Base-by-base conservation (phyloP, 2,888 invertebrate genomes). In the Leptura quadrifasciata region DNA sequence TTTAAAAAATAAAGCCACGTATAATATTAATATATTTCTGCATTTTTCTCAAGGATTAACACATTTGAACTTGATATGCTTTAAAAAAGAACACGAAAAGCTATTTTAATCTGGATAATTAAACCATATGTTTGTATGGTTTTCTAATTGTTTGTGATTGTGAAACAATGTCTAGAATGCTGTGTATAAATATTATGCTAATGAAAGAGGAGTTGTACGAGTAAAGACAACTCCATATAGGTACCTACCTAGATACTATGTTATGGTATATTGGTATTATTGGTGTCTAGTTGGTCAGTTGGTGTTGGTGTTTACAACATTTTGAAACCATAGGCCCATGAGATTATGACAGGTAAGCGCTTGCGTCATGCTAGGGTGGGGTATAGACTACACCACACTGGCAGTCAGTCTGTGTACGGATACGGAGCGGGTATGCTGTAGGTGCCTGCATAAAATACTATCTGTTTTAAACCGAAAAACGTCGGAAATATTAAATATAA, bases 281-380 rank as follows among this genome's bases (percentile, higher is more conserved):
- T 69, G 54, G 15, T 57, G 27, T 58, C 35, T 47, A n/a, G 70
- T 58, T 57, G n/a, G n/a, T n/a, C n/a, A n/a, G n/a, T n/a, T n/a
- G n/a, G n/a, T n/a, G n/a, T n/a, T n/a, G 61, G 61, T 74, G 74
- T 74, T 74, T 74, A 74, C 74, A 74, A 67, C 65, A 72, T 79
- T 82, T 75, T 68, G 67, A 63, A 80, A 77, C 74, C 73, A 68
- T 72, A 75, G 76, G 80, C 77, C 77, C 78, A 75, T 80, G 79
- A 79, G 77, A 81, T 79, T 79, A 80, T 81, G 82, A 82, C 81
- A 84, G 82, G 80, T 80, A 82, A 76, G 84, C 84, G 84, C 83
- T 79, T 83, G 83, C 84, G 83, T 82, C 81, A 81, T 78, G 76
- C 47, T 73, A 83, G 84, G 84, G 83, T 82, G 84, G 84, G 83